Evolutionary conservation across 2,888 invertebrate species (phyloP), one percentile per base, ranked within the genome.

Genomic region (Rhimphoctona megacephalus): DNA sequence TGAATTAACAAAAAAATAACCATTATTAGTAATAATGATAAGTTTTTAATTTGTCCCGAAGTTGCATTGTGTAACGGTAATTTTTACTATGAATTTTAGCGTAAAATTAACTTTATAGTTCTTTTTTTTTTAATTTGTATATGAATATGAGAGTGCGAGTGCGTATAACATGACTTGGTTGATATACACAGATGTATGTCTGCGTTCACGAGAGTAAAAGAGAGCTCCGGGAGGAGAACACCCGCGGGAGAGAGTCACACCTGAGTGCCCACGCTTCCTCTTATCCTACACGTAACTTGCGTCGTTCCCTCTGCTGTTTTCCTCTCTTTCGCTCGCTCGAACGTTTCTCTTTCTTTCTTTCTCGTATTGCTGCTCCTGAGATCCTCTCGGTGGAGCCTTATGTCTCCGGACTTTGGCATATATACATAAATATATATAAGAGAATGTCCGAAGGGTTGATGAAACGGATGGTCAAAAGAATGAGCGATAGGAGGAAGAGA

Each of bases 201-300:
- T 39, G 22, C 33, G 66, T 61, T 49, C 22, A 72, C 61, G 80
- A 87, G 82, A 76, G 77, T 70, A 39, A 74, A 61, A 30, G 83
- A 85, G 87, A 83, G 88, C 87, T 88, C 19, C 66, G 52, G 92
- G 91, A 92, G 90, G 92, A 88, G 90, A 91, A 91, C 92, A 91
- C 93, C 93, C 93, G 92, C 94, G 92, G 92, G 93, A 92, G 90
- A 91, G 93, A 92, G 94, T 94, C 93, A 94, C 94, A 93, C 93
- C 93, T 90, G 92, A 94, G 94, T 92, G 94, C 94, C 91, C 93
- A 92, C 93, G 93, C 92, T 94, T 94, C 94, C 94, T 94, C 93
- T 94, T 91, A 93, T 93, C 92, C 93, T 90, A n/a, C 57, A 22
- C 90, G 90, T 89, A 89, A 83, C 88, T 86, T 79, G 85, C 84